A percentile compares a stretch with the other conserved stretches of the same genome.
Evolutionary conservation across 2,888 invertebrate genomes (phyloP).

Genomic region (Cheiracanthium punctorium): DNA sequence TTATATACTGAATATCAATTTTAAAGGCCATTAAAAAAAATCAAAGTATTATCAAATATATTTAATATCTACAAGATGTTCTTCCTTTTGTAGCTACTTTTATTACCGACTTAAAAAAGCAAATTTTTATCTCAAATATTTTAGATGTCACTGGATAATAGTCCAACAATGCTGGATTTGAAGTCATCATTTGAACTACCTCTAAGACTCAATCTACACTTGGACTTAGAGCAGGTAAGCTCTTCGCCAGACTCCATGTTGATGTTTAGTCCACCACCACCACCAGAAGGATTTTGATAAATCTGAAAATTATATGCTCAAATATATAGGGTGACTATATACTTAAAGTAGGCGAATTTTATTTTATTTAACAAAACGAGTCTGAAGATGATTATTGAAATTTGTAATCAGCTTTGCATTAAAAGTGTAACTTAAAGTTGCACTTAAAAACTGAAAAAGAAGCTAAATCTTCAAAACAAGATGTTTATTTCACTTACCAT

Average conservation of each 20-base stretch:
- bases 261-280: slow-evolving; percentile 69
- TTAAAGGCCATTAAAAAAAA: too few relatives aligned
- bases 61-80: not conserved
- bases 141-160: slow-evolving; percentile 59
- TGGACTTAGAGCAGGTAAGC: slow-evolving; percentile 70
- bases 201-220: slow-evolving; percentile 29
- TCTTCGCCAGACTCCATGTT: slow-evolving; percentile 68
- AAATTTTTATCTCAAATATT: slow-evolving; percentile 49
- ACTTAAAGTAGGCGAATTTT: not conserved
- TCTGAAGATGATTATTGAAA: not conserved
- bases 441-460: too few relatives aligned
- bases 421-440: too few relatives aligned
- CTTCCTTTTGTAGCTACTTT: not conserved
- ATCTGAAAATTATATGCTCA: slow-evolving; percentile 5
- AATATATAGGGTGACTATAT: not conserved
- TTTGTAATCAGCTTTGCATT: not conserved
- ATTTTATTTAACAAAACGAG: not conserved
- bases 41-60: too few relatives aligned
- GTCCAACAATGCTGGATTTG: slow-evolving; percentile 46
- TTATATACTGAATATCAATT: too few relatives aligned
- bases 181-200: slow-evolving; percentile 61
- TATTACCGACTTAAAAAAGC: slow-evolving; percentile 1
- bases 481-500: too few relatives aligned
- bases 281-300: slow-evolving; percentile 65
- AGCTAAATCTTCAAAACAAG: too few relatives aligned